Base-by-base conservation (phyloP, 2,113 vertebrate species). In the Rafetus swinhoei region DNA sequence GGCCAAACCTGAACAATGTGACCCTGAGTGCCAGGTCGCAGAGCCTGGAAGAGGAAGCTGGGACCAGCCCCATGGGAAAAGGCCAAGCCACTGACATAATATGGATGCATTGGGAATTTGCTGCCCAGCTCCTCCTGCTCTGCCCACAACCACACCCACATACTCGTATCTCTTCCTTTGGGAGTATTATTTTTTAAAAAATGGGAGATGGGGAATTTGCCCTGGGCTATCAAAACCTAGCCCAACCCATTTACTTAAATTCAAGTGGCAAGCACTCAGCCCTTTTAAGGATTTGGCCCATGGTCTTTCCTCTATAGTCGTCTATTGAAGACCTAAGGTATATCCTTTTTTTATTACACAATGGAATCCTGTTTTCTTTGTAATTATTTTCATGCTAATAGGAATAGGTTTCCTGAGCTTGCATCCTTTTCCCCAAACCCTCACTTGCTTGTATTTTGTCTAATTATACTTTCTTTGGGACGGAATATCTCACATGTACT, bases 301-400 rank as follows among this genome's bases (percentile, higher is more conserved):
- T 72, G 32, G 15, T 72, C 65, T 35, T 72, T 72, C 18, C n/a
- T 72, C 16, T 72, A 35, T 84, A 54, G 55, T 25, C 76, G 59
- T 13, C 80, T 82, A 55, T 2, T 2, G 0, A 0, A 3, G 82
- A 11, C 56, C 29, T 81, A 57, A 87, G 35, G 2, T 39, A 12
- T 5, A 5, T 3, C 0, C 1, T 32, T 18, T 2, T 79, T 2
- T 82, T 35, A 62, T 84, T 2, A 57, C 21, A 32, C 1, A 1
- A 1, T 0, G 24, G 62, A 74, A 84, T 85, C 81, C 74, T 0
- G 59, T 56, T 57, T 82, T 32, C 45, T 86, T 84, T 85, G 39
- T 52, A 24, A 27, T 24, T 11, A 50, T 14, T 22, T 77, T 45
- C 39, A 77, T 18, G 32, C 6, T 83, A 54, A 62, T 52, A 39